A percentile compares a stretch with the other conserved stretches of the same genome.
Evolutionary conservation across 2,888 invertebrate genomes (phyloP).

Genomic region (Aelia acuminata): DNA sequence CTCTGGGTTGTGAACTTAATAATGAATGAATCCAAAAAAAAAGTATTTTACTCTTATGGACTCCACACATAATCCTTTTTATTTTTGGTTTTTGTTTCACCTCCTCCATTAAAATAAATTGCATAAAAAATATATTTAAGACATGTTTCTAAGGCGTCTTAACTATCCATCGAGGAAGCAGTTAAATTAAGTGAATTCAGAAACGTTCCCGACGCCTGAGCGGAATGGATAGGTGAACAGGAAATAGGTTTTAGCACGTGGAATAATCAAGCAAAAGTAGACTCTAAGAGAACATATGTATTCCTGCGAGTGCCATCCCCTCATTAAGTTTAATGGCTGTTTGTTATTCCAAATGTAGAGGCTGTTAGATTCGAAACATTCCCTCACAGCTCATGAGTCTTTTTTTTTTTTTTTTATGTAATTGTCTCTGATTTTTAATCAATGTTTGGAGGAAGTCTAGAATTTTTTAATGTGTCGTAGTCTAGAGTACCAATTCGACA

Average conservation of each 20-base stretch:
- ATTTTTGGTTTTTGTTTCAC: no score
- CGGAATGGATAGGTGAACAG: conserved; percentile 9
- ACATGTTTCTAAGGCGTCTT: background rate
- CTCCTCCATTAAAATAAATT: no score
- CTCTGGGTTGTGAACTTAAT: no score
- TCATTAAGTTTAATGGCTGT: conserved; percentile 43
- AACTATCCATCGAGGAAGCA: background rate
- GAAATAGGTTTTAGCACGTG: conserved; percentile 44
- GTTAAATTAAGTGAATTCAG: conserved; percentile 3
- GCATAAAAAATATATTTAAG: no score
- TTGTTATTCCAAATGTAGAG: conserved; percentile 38
- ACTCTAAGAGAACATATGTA: conserved; percentile 42
- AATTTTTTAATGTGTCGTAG: background rate
- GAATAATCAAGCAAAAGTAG: conserved; percentile 32
- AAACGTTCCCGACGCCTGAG: background rate
- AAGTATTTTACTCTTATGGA: no score
- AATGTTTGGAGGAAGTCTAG: background rate
- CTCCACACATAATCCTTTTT: no score
- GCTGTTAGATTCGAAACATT: conserved; percentile 31
- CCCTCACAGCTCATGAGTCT: background rate
- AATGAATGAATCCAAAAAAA: no score
- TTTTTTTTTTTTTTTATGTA: background rate
- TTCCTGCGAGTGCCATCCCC: conserved; percentile 36
- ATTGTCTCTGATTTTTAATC: conserved; percentile 15
- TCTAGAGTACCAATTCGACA: background rate